These are phyloP conservation scores for Drosophila fuyamai DNA, from an alignment of 1,140 invertebrate species.

Conservation along the genomic window DNA sequence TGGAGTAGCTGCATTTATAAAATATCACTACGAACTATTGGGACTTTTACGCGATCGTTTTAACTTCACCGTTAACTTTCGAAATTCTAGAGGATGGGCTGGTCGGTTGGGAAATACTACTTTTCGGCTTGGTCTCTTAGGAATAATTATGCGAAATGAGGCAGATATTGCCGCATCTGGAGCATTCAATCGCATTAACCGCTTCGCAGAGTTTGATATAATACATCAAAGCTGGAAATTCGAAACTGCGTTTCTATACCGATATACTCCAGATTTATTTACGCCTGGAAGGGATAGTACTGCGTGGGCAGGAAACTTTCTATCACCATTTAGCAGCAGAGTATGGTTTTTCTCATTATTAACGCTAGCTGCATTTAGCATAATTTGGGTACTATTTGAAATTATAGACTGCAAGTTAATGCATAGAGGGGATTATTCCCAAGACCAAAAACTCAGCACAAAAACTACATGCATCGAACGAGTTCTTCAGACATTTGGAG, in stretches of 20 bases:
- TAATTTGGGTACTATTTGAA: conserved; percentile 63
- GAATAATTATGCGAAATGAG: conserved; percentile 74
- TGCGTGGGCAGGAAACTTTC: conserved; percentile 53
- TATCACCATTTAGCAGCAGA: conserved; percentile 65
- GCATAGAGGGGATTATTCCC: not conserved
- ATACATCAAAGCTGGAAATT: conserved; percentile 83
- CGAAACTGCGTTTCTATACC: conserved; percentile 74
- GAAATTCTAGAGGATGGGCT: conserved; percentile 80
- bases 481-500: conserved; percentile 61
- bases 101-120: conserved; percentile 68
- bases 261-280: conserved; percentile 71
- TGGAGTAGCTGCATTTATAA: conserved; percentile 73
- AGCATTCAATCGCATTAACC: conserved; percentile 73
- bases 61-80: conserved; percentile 77
- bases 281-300: conserved; percentile 29
- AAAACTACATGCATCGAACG: conserved; percentile 44
- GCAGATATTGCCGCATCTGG: conserved; percentile 77
- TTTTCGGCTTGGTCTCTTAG: conserved; percentile 71
- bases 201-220: conserved; percentile 76
- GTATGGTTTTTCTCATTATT: conserved; percentile 62
- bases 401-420: conserved; percentile 24
- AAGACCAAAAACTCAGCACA: not conserved
- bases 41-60: conserved; percentile 63
- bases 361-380: conserved; percentile 44
- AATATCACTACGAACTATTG: conserved; percentile 76